Base-by-base conservation (phyloP, 2,797 vertebrate genomes). In the Lacerta bilineata region DNA sequence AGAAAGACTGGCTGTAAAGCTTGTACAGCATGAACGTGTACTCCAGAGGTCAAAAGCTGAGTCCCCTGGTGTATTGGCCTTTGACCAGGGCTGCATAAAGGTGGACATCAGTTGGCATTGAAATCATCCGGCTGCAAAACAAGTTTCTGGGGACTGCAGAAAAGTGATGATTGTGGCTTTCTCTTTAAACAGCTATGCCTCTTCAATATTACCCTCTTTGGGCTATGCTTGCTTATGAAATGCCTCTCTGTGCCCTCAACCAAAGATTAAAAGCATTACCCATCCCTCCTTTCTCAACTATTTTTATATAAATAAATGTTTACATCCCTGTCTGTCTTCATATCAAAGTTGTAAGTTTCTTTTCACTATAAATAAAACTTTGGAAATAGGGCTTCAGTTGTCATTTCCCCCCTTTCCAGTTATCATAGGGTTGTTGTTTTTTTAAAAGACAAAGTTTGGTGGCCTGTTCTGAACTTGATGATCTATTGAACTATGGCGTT, bases 391-490 rank as follows among this genome's bases (percentile, higher is more conserved):
- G 55, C 36, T 76, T 55, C 46, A 68, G 23, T 50, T 69, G 72
- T 41, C 29, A 66, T 20, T 61, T 81, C 33, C 71, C 23, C 33
- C 18, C 3, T 71, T 84, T 78, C 36, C 18, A 75, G 39, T 88
- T 68, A 83, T 41, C 8, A 81, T 5, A 81, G 36, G 29, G 2
- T n/a, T 39, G 50, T 4, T 15, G 50, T 50, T 43, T 55, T 29
- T n/a, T 23, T 55, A 74, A 74, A 84, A 68, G 61, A 71, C 11
- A 64, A 74, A 43, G 55, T 41, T 74, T 61, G 41, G 33, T 87
- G 33, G 36, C 64, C 75, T 79, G 27, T 78, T 69, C 74, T 78
- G 81, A 83, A 88, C 81, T 88, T 88, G 75, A 77, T 83, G 87
- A 77, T 88, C 87, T 88, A 59, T 78, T 88, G 46, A 83, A 61